Evolutionary conservation across 2,888 invertebrate species (phyloP), one percentile per base, ranked within the genome.

Genomic region (Uloborus plumipes): DNA sequence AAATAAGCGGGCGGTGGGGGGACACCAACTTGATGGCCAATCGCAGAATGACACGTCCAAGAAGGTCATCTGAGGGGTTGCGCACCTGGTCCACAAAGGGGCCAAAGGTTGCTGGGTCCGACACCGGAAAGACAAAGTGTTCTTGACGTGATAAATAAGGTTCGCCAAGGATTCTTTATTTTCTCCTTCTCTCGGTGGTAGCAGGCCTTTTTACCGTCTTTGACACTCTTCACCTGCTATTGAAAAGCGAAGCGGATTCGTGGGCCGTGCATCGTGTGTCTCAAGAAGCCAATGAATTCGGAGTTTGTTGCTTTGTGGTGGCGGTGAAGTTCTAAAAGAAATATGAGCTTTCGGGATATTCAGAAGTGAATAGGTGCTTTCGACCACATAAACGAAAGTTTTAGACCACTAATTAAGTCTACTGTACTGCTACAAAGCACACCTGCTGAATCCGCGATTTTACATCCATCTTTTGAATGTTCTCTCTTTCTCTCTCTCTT

Each of bases 61-160:
- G 20, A 55, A 55, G 55, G 55, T 55, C 55, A 55, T 55, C 55
- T 20, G 55, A 55, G 39, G 39, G 55, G 55, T 55, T 20, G 55
- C n/a, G 20, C 55, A 55, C 55, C 55, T 55, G 55, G 55, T 55
- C 20, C 55, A n/a, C 18, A 55, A 39, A 39, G 39, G n/a, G 55
- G 55, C 20, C 20, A 55, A 20, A 55, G 55, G 55, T 55, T n/a
- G n/a, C n/a, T 9, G 16, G 55, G 55, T 55, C n/a, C 55, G 55
- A 55, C 55, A 55, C 55, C 55, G 55, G 55, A 55, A 55, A 55
- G 55, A 55, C 55, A 55, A 55, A 55, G 55, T 55, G 55, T 15
- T 55, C n/a, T 55, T 55, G 55, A 55, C 55, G 55, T 55, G 55
- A 55, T 55, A 55, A 55, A 55, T 55, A 55, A 18, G 55, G 18